phyloP scores from a whole-genome alignment of 1,140 invertebrate species.

The Hycleus phaleratus region DNA sequence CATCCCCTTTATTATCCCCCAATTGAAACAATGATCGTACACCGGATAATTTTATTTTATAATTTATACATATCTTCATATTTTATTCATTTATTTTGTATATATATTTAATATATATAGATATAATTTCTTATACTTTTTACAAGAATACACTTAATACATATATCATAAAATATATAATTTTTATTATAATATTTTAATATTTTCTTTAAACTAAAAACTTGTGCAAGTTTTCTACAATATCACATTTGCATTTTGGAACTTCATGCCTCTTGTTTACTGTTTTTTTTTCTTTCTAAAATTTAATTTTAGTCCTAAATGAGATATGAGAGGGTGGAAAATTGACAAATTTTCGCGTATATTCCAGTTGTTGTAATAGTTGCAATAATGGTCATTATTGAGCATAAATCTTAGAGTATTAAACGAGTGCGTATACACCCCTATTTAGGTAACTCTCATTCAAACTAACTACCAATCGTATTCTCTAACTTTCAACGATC shows the following conservation, averaged over 20 bases:
- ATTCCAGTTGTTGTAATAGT: too few relatives aligned
- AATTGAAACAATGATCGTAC: too few relatives aligned
- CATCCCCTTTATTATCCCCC: too few relatives aligned
- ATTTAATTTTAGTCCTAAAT: not conserved
- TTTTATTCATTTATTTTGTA: not conserved
- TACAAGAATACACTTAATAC: slow-evolving; percentile 38
- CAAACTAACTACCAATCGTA: slow-evolving; percentile 1
- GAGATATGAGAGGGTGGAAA: too few relatives aligned
- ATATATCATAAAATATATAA: slow-evolving; percentile 37
- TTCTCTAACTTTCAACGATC: too few relatives aligned
- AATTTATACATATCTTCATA: slow-evolving; percentile 1
- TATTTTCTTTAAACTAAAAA: slow-evolving; percentile 29
- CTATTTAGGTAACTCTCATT: not conserved
- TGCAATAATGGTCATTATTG: slow-evolving; percentile 2
- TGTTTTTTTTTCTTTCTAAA: not conserved
- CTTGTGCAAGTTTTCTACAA: slow-evolving; percentile 33
- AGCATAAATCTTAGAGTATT: slow-evolving; percentile 9
- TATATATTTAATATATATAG: slow-evolving; percentile 2
- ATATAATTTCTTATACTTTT: slow-evolving; percentile 10
- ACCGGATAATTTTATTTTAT: slow-evolving; percentile 1
- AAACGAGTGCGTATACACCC: too few relatives aligned
- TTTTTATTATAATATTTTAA: slow-evolving; percentile 2
- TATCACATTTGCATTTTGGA: slow-evolving; percentile 39
- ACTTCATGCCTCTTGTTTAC: slow-evolving; percentile 23
- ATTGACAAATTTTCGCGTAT: too few relatives aligned